phyloP scores from a whole-genome alignment of 2,113 vertebrate species.

The Lethenteron camtschaticum region DNA sequence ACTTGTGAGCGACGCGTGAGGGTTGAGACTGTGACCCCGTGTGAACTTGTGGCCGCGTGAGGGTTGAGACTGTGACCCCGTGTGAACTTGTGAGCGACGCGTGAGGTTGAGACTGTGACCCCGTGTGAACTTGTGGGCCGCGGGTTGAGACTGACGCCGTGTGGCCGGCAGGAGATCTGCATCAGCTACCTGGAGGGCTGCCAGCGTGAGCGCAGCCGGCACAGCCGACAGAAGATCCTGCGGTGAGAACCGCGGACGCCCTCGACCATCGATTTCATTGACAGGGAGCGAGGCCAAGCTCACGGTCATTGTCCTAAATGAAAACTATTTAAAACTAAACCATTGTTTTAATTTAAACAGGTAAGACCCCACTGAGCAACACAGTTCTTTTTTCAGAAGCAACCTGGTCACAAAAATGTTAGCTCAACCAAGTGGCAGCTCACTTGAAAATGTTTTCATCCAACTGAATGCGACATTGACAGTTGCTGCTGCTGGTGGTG shows the following conservation, averaged over 20 bases:
- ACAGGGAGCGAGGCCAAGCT: too few species aligned
- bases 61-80: neutral
- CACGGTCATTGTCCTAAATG: too few species aligned
- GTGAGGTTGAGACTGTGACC: constrained; percentile 6
- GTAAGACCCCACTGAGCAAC: too few species aligned
- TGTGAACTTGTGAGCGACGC: neutral
- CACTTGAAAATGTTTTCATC: neutral
- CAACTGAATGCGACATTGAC: neutral
- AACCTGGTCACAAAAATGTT: too few species aligned
- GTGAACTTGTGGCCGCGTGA: neutral
- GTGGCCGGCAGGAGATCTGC: constrained; percentile 53
- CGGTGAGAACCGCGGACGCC: constrained; percentile 24
- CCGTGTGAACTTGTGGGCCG: neutral
- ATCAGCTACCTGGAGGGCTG: constrained; percentile 96
- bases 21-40: neutral
- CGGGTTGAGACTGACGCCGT: too few species aligned
- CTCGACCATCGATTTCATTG: neutral
- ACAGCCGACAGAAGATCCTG: constrained; percentile 80
- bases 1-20: too few species aligned
- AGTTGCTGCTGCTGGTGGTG: constrained; percentile 1
- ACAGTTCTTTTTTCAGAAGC: too few species aligned
- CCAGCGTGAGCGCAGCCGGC: constrained; percentile 69
- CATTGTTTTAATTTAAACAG: too few species aligned
- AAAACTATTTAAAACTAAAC: too few species aligned
- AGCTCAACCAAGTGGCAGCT: neutral